Conservation (phyloP, 2,888 invertebrate species). For the Phyto melanocephala region DNA sequence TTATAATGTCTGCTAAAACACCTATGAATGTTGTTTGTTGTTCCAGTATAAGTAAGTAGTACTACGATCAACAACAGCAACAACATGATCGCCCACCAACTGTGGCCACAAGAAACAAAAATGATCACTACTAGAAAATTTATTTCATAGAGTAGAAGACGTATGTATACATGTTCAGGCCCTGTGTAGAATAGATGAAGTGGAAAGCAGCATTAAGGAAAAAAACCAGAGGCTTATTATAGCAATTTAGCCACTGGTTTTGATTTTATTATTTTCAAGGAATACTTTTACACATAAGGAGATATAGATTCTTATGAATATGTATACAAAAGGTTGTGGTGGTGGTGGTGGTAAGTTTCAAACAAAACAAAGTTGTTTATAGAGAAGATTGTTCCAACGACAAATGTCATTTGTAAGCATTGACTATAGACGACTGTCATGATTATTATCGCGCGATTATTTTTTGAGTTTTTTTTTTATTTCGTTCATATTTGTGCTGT, state of each 20-base stretch:
- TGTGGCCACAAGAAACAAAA: constrained; percentile 68
- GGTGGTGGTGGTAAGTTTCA: constrained; percentile 11
- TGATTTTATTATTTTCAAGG: constrained; percentile 72
- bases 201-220: background rate
- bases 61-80: constrained; percentile 66
- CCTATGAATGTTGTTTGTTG: constrained; percentile 52
- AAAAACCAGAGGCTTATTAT: constrained; percentile 74
- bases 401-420: constrained; percentile 76
- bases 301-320: constrained; percentile 65
- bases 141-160: constrained; percentile 32
- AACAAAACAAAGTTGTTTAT: background rate
- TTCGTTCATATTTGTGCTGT: background rate
- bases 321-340: constrained; percentile 8
- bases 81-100: constrained; percentile 74
- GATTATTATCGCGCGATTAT: constrained; percentile 75
- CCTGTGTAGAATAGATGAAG: background rate
- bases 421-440: constrained; percentile 76
- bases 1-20: constrained; percentile 69
- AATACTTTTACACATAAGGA: constrained; percentile 41
- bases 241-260: constrained; percentile 78
- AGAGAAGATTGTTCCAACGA: constrained; percentile 66
- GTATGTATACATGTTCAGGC: no score
- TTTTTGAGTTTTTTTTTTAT: constrained; percentile 26
- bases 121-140: constrained; percentile 53
- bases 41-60: background rate